Percentiles rank a stretch among this genome's conserved stretches.
phyloP scores from a whole-genome alignment of 2,797 vertebrate genomes.

The Nyctalus aviator region DNA sequence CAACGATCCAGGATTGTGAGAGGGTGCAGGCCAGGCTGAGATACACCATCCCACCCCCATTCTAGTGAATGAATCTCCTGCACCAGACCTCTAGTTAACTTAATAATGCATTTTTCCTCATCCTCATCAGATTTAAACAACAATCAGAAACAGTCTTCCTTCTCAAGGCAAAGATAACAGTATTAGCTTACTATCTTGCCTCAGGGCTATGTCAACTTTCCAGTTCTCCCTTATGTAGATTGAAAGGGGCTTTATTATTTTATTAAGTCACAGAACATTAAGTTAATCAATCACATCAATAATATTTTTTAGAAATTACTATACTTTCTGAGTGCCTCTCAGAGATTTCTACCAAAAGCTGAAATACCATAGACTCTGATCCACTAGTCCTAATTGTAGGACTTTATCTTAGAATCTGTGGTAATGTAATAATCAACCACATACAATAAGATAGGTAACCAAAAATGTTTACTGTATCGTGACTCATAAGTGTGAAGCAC shows the following conservation, averaged over 20 bases:
- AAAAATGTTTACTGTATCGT: neutral
- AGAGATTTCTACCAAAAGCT: neutral
- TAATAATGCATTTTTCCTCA: neutral
- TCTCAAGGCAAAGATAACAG: neutral
- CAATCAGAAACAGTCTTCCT: neutral
- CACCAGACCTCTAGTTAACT: neutral
- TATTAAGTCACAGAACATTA: constrained; percentile 1
- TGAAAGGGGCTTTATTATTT: neutral
- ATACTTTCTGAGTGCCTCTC: neutral
- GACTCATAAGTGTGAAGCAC: neutral
- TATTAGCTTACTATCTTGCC: neutral
- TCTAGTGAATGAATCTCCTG: too few relatives aligned
- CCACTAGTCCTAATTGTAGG: neutral
- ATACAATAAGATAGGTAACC: neutral
- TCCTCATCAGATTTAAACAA: neutral
- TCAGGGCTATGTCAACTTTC: neutral
- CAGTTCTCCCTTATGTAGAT: neutral
- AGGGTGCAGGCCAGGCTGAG: too few relatives aligned
- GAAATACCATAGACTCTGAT: neutral
- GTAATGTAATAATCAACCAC: neutral
- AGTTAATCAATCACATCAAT: neutral
- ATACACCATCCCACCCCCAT: too few relatives aligned
- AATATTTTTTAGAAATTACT: neutral
- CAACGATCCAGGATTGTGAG: too few relatives aligned
- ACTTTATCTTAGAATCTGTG: neutral